phyloP scores from a whole-genome alignment of 2,113 vertebrate genomes.

The Zingel zingel region DNA sequence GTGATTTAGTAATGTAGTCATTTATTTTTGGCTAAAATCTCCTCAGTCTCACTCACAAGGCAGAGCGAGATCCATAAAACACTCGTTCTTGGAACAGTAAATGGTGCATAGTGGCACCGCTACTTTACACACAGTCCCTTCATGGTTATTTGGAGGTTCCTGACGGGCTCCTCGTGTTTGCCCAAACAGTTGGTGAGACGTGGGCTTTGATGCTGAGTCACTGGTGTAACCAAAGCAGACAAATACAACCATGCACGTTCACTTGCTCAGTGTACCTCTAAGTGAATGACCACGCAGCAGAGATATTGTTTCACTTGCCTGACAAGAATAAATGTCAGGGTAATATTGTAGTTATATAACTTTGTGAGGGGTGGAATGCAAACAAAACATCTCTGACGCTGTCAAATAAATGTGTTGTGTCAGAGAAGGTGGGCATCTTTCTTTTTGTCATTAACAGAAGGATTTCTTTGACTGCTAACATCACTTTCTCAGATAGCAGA shows the following conservation, averaged over 20 bases:
- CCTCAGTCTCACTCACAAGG: neutral
- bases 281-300: slow-evolving; percentile 12
- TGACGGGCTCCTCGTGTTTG: slow-evolving; percentile 37
- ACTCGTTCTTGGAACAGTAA: slow-evolving; percentile 7
- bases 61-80: neutral
- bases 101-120: slow-evolving; percentile 9
- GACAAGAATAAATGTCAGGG: slow-evolving; percentile 48
- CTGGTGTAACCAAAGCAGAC: slow-evolving; percentile 41
- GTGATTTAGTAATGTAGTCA: too few relatives aligned
- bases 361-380: neutral
- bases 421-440: slow-evolving; percentile 35
- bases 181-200: slow-evolving; percentile 51
- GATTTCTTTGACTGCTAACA: neutral
- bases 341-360: slow-evolving; percentile 42
- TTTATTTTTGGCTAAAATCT: neutral
- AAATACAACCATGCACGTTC: slow-evolving; percentile 47
- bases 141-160: slow-evolving; percentile 30
- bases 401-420: slow-evolving; percentile 38
- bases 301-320: slow-evolving; percentile 33
- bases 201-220: slow-evolving; percentile 58
- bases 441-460: slow-evolving; percentile 6
- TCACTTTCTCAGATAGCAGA: neutral
- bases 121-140: slow-evolving; percentile 15
- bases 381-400: slow-evolving; percentile 23
- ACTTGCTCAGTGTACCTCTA: neutral